These are phyloP conservation scores for Falco rusticolus DNA, from an alignment of 2,797 vertebrate species.

Conservation along the genomic window DNA sequence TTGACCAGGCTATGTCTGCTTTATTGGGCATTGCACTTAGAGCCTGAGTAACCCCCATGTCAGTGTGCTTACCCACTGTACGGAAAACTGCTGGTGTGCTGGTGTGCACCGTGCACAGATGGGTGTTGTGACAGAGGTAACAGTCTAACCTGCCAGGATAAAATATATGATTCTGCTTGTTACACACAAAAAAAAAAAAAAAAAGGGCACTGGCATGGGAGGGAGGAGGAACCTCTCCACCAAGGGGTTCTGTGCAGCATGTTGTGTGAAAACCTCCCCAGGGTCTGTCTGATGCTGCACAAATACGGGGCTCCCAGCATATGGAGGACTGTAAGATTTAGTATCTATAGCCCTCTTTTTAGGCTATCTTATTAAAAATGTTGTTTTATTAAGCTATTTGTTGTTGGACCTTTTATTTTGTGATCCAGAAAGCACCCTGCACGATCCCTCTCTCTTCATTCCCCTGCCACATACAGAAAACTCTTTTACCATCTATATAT, in stretches of 20 bases:
- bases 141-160: neutral
- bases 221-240: neutral
- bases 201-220: neutral
- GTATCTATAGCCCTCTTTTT: neutral
- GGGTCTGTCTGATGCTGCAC: neutral
- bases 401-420: neutral
- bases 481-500: neutral
- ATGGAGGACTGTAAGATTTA: neutral
- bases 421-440: neutral
- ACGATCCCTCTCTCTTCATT: neutral
- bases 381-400: neutral
- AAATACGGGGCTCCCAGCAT: neutral
- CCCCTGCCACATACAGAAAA: neutral
- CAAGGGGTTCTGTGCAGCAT: fast-evolving
- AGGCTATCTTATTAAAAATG: neutral
- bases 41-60: fast-evolving
- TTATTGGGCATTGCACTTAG: neutral
- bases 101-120: fast-evolving
- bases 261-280: neutral
- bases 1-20: neutral
- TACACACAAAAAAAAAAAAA: neutral
- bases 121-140: fast-evolving
- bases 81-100: neutral
- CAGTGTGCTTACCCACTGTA: fast-evolving
- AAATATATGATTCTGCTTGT: neutral